Conservation (phyloP, 2,888 invertebrate genomes). For the Ecdyonurus torrentis region DNA sequence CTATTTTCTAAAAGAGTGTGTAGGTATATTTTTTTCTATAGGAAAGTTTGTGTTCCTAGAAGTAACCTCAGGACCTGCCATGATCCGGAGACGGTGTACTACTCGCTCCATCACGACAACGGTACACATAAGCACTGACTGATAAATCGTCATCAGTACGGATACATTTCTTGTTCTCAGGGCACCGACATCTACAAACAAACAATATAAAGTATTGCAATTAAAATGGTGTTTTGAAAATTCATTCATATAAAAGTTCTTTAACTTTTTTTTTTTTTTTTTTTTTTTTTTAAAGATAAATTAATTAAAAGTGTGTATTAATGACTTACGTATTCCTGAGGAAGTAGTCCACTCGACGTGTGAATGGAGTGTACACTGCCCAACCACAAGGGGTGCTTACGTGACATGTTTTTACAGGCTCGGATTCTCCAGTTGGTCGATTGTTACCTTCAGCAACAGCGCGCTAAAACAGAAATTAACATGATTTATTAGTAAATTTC, state of each 20-base stretch:
- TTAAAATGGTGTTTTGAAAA: neutral
- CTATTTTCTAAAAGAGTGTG: too few species aligned
- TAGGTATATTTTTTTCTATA: too few species aligned
- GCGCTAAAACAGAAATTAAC: constrained; percentile 1
- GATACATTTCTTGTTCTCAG: constrained; percentile 28
- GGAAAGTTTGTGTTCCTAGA: neutral
- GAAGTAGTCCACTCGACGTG: constrained; percentile 33
- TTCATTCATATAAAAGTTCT: too few species aligned
- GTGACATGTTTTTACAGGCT: constrained; percentile 20
- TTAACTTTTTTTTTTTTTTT: neutral
- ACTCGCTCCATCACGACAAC: constrained; percentile 24
- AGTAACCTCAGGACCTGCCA: neutral
- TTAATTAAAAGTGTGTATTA: neutral
- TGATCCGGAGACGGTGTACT: neutral
- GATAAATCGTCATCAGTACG: constrained; percentile 37
- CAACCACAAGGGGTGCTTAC: constrained; percentile 37
- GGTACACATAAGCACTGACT: constrained; percentile 39
- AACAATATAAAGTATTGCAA: constrained; percentile 10
- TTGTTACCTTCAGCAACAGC: neutral
- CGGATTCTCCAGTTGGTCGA: neutral
- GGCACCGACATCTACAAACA: constrained; percentile 34
- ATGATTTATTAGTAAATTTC: too few species aligned
- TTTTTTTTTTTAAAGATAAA: neutral
- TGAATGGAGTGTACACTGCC: constrained; percentile 36
- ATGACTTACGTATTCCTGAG: constrained; percentile 39